Conservation (phyloP, 2,888 invertebrate genomes). For the Napeogenes sylphis region DNA sequence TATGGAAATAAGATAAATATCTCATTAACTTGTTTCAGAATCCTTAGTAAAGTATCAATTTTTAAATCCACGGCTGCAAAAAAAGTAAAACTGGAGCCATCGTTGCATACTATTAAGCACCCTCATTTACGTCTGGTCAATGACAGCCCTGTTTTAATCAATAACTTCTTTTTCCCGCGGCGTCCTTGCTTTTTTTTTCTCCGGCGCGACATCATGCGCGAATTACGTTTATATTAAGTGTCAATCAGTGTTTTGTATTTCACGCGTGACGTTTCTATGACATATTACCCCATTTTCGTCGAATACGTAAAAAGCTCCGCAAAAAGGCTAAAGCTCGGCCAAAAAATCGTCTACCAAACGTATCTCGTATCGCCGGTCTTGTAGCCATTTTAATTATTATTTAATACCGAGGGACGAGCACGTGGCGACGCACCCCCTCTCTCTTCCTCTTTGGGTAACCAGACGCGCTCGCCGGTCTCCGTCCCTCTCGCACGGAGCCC, state of each 20-base stretch:
- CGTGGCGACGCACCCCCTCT: slow-evolving; percentile 67
- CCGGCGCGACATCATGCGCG: slow-evolving; percentile 76
- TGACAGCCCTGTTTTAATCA: slow-evolving; percentile 77
- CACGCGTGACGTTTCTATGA: slow-evolving; percentile 40
- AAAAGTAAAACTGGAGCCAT: slow-evolving; percentile 55
- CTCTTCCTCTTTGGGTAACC: slow-evolving; percentile 41
- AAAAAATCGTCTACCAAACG: slow-evolving; percentile 76
- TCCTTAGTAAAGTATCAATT: slow-evolving; percentile 33
- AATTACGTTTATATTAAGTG: slow-evolving; percentile 67
- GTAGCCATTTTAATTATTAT: slow-evolving; percentile 79
- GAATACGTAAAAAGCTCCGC: slow-evolving; percentile 68
- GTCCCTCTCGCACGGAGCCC: slow-evolving; percentile 67
- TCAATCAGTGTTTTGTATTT: slow-evolving; percentile 63
- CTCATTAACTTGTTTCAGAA: neutral
- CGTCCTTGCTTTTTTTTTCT: slow-evolving; percentile 75
- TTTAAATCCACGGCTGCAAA: slow-evolving; percentile 33
- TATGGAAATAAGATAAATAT: neutral
- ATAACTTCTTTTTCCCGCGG: slow-evolving; percentile 76
- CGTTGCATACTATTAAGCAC: slow-evolving; percentile 71
- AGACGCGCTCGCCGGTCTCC: slow-evolving; percentile 42
- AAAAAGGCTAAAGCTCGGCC: slow-evolving; percentile 72
- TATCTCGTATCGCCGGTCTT: slow-evolving; percentile 73
- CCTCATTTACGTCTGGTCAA: slow-evolving; percentile 77
- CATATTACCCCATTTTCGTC: slow-evolving; percentile 58
- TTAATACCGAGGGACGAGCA: slow-evolving; percentile 77